These are phyloP conservation scores for Uloborus plumipes DNA, from an alignment of 2,888 invertebrate species.

Conservation along the genomic window DNA sequence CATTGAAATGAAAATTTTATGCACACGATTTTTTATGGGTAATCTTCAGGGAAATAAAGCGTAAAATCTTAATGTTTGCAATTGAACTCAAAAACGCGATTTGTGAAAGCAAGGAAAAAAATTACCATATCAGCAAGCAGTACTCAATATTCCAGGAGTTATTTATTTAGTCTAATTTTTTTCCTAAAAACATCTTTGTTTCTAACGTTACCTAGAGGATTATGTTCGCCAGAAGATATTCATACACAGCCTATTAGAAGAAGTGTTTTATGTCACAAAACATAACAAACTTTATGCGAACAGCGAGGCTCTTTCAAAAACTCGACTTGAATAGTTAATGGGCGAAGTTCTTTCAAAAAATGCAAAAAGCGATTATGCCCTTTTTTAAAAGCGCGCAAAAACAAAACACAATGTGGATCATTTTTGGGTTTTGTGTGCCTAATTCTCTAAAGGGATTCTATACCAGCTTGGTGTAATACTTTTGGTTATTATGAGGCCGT, in stretches of 20 bases:
- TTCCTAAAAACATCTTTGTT: constrained; percentile 31
- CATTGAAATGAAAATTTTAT: constrained; percentile 51
- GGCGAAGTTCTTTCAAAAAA: constrained; percentile 45
- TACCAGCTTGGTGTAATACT: constrained; percentile 16
- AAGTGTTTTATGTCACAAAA: constrained; percentile 49
- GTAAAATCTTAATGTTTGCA: constrained; percentile 22
- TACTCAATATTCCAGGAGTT: constrained; percentile 27
- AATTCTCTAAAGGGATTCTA: constrained; percentile 63
- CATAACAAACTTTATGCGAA: constrained; percentile 56
- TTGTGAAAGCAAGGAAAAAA: constrained; percentile 23
- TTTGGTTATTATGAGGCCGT: constrained; percentile 33
- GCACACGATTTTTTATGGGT: constrained; percentile 19
- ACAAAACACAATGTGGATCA: constrained; percentile 52
- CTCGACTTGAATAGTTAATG: constrained; percentile 57
- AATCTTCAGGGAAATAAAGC: constrained; percentile 49
- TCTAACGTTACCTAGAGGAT: constrained; percentile 49
- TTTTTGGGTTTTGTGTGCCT: constrained; percentile 37
- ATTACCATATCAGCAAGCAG: constrained; percentile 24
- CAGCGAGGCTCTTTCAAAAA: constrained; percentile 43
- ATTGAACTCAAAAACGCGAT: constrained; percentile 49
- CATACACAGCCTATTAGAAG: constrained; percentile 37
- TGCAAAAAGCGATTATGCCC: constrained; percentile 55
- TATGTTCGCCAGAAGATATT: constrained; percentile 34
- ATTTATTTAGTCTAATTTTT: constrained; percentile 60
- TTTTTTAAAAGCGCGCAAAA: constrained; percentile 2